These are phyloP conservation scores for Beaufortia kweichowensis DNA, from an alignment of 2,113 vertebrate species.

Conservation along the genomic window DNA sequence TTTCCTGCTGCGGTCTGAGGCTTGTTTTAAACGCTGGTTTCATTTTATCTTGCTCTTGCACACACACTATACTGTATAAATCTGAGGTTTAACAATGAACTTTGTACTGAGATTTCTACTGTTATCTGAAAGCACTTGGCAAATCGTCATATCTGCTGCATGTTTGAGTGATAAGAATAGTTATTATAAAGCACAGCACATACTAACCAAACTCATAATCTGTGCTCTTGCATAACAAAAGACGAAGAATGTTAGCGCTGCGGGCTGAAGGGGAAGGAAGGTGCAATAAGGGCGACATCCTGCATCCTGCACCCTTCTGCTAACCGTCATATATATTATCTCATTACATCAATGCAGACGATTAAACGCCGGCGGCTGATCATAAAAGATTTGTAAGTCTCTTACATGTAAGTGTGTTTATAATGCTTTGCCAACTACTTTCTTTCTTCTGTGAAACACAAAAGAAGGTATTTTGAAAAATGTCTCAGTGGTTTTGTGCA, in stretches of 20 bases:
- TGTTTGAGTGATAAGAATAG: conserved; percentile 13
- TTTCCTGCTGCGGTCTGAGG: conserved; percentile 75
- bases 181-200: not conserved
- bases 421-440: too few relatives aligned
- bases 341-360: not conserved
- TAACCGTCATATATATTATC: not conserved
- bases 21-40: conserved; percentile 49
- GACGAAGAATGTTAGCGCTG: not conserved
- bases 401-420: too few relatives aligned
- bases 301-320: conserved; percentile 6
- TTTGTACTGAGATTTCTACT: not conserved
- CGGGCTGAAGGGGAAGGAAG: not conserved
- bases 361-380: not conserved
- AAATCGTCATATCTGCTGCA: not conserved
- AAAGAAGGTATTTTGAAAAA: too few relatives aligned
- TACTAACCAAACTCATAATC: not conserved
- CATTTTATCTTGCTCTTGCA: conserved; percentile 32
- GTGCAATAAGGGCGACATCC: not conserved
- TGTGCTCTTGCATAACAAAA: conserved; percentile 8
- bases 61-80: conserved; percentile 5
- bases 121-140: conserved; percentile 20
- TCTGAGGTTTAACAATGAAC: conserved; percentile 27
- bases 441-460: too few relatives aligned
- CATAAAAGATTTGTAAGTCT: not conserved
- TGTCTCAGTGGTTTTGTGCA: too few relatives aligned